Evolutionary conservation across 2,888 invertebrate species (phyloP).

Genomic region (Chaitophorus viminalis): DNA sequence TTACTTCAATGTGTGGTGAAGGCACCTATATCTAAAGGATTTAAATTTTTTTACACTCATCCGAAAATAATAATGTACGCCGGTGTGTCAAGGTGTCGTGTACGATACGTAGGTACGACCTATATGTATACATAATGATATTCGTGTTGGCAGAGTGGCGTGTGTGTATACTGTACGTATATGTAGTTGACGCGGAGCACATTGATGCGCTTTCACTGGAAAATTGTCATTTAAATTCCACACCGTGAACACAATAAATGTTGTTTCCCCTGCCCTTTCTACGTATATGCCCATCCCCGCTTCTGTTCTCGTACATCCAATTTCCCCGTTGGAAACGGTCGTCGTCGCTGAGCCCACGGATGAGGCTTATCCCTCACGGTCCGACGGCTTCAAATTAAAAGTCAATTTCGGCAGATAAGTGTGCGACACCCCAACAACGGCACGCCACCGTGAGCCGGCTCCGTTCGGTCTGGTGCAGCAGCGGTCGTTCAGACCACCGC

Average conservation of each 20-base stretch:
- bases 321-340: conserved; percentile 28
- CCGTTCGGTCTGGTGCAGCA: neutral
- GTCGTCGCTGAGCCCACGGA: neutral
- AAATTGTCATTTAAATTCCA: conserved; percentile 58
- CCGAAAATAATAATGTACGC: conserved; percentile 11
- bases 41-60: neutral
- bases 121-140: neutral
- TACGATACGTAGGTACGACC: neutral
- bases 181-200: neutral
- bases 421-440: conserved; percentile 33
- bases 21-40: neutral
- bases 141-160: neutral
- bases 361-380: conserved; percentile 52
- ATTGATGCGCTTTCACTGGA: conserved; percentile 53
- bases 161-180: neutral
- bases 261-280: neutral
- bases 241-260: conserved; percentile 14
- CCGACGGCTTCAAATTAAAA: conserved; percentile 51
- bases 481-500: neutral
- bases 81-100: neutral
- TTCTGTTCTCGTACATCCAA: neutral
- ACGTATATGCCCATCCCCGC: no score
- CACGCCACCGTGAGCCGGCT: neutral
- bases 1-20: no score
- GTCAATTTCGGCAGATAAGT: conserved; percentile 49